Conservation (phyloP, 1,140 invertebrate species). For the Neotoxoptera formosana region DNA sequence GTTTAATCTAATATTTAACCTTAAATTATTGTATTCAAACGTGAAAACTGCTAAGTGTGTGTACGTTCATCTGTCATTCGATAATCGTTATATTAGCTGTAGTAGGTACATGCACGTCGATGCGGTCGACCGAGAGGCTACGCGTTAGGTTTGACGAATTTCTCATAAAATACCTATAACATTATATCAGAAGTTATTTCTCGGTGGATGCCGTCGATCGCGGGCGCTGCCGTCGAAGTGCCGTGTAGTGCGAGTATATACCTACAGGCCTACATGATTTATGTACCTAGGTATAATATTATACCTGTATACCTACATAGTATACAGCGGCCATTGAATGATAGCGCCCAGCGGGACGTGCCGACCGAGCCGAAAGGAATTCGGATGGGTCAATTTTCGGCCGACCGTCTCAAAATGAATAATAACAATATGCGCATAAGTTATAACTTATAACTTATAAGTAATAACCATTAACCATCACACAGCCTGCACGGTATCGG, state of each 20-base stretch:
- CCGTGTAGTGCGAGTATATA: not conserved
- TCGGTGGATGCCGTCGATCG: not conserved
- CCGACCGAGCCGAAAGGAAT: conserved; percentile 19
- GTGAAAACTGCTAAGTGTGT: too few species aligned
- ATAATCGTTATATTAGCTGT: not conserved
- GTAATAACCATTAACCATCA: not conserved
- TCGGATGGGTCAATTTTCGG: conserved; percentile 48
- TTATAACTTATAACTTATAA: too few species aligned
- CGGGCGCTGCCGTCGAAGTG: not conserved
- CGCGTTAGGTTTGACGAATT: not conserved
- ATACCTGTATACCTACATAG: not conserved
- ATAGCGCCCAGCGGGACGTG: conserved; percentile 36
- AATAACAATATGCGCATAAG: not conserved
- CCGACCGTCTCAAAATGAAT: not conserved
- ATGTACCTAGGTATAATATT: not conserved
- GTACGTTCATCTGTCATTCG: not conserved
- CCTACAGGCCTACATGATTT: not conserved
- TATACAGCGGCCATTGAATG: not conserved
- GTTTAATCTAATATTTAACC: too few species aligned
- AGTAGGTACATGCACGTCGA: not conserved
- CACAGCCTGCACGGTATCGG: not conserved
- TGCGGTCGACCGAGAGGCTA: not conserved
- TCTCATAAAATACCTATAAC: not conserved
- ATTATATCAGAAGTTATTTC: not conserved
- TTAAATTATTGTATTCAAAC: too few species aligned